Evolutionary conservation across 2,888 invertebrate genomes (phyloP), one percentile per base, ranked within the genome.

Genomic region (Pammene fasciana): DNA sequence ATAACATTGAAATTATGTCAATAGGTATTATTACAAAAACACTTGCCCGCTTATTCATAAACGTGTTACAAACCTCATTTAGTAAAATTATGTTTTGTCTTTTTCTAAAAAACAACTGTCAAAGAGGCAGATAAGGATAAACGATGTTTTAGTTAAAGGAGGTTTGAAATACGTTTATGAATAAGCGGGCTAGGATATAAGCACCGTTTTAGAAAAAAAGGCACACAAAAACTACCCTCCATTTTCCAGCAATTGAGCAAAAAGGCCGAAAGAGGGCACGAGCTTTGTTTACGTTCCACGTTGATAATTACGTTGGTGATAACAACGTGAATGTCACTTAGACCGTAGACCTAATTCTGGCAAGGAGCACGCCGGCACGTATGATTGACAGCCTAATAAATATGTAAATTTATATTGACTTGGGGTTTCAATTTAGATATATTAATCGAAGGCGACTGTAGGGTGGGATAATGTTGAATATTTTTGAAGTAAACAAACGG

Each of bases 401-500:
- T 71, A 71, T 71, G 66, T 38, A 71, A 55, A 71, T 68, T 34
- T 64, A 52, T 64, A 64, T 68, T 68, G 68, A 59, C 64, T 68
- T 64, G 50, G 64, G 64, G 36, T 52, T 67, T 61, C 26, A 56
- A 67, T 45, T 67, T 45, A 61, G 55, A 61, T 61, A 43, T 43
- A 43, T 43, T 11, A 11, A 43, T 43, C 9, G 43, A 43, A 11
- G 11, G 43, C 10, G 43, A 43, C 11, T 43, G 1, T 5, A 11
- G 43, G 11, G 43, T 43, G 11, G 11, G 11, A 43, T 9, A 7
- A 38, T 38, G 0, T 43, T 10, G 11, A 43, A 10, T 9, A 10
- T 4, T 43, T 43, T 4, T 9, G 4, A 11, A 38, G 38, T 7
- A 9, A 38, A 38, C 38, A 38, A 38, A 38, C 26, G 1, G 2